phyloP scores from a whole-genome alignment of 2,797 vertebrate species.

The Cetoscarus ocellatus region DNA sequence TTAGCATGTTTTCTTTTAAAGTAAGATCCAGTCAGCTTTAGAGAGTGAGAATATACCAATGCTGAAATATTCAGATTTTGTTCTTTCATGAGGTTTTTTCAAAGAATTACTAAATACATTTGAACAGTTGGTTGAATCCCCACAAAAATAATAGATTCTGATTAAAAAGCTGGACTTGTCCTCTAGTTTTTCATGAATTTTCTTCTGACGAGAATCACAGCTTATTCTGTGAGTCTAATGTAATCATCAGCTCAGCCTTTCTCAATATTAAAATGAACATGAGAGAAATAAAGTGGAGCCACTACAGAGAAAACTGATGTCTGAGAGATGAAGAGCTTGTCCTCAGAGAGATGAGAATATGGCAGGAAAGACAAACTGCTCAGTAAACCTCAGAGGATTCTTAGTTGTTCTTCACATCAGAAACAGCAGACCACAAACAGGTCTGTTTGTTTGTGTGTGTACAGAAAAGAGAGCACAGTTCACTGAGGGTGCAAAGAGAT shows the following conservation, averaged over 20 bases:
- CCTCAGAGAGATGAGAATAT: constrained; percentile 10
- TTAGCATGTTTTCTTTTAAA: no score
- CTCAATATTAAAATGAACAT: not conserved
- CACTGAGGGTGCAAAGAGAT: not conserved
- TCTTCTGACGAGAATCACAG: not conserved
- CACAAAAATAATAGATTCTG: not conserved
- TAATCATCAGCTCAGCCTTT: constrained; percentile 23
- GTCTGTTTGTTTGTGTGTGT: constrained; percentile 14
- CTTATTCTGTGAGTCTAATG: constrained; percentile 41
- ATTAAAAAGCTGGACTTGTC: not conserved
- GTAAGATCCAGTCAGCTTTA: no score
- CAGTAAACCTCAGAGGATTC: constrained; percentile 11
- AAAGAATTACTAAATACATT: no score
- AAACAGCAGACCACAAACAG: not conserved
- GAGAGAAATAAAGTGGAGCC: constrained; percentile 20
- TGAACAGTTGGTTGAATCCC: not conserved
- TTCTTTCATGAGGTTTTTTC: no score
- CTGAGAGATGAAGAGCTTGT: constrained; percentile 5
- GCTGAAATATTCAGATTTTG: no score
- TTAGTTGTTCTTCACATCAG: constrained; percentile 1
- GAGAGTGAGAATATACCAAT: no score
- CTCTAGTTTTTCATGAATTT: not conserved
- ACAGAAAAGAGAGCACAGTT: not conserved
- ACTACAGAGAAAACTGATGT: constrained; percentile 17
- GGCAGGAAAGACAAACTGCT: constrained; percentile 12